Evolutionary conservation across 2,797 vertebrate genomes (phyloP).

Genomic region (Neolamprologus multifasciatus): DNA sequence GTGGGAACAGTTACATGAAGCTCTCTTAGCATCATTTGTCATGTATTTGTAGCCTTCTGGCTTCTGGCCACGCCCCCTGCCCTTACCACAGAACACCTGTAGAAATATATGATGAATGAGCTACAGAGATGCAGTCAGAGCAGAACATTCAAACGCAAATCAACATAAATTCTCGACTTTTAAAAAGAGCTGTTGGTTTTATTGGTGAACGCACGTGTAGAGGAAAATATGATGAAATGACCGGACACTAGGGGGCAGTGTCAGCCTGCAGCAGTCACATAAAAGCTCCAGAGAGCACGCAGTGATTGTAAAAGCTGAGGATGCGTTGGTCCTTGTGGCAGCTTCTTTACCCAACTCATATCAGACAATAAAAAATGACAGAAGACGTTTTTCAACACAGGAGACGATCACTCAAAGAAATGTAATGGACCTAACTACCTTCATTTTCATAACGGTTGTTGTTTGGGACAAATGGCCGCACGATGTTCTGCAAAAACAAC

Average conservation of each 20-base stretch:
- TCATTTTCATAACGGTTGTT: slow-evolving; percentile 6
- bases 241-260: slow-evolving; percentile 48
- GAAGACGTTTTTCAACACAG: background rate
- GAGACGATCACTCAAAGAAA: background rate
- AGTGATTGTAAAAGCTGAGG: background rate
- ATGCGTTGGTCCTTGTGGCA: slow-evolving; percentile 15
- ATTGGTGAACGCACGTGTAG: background rate
- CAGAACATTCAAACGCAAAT: background rate
- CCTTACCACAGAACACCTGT: background rate
- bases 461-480: background rate
- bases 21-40: background rate
- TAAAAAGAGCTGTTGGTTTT: background rate
- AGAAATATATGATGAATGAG: background rate
- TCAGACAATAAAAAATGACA: background rate
- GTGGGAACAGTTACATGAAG: background rate
- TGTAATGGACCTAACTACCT: background rate
- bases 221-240: background rate
- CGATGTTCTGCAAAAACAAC: background rate
- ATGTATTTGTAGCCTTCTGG: background rate
- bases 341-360: background rate
- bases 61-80: background rate
- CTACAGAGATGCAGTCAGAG: background rate
- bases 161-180: background rate
- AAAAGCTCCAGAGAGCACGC: background rate
- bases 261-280: background rate